A percentile compares a stretch with the other conserved stretches of the same genome.
Conservation (phyloP, 2,888 invertebrate species). For the Brenthis hecate region DNA sequence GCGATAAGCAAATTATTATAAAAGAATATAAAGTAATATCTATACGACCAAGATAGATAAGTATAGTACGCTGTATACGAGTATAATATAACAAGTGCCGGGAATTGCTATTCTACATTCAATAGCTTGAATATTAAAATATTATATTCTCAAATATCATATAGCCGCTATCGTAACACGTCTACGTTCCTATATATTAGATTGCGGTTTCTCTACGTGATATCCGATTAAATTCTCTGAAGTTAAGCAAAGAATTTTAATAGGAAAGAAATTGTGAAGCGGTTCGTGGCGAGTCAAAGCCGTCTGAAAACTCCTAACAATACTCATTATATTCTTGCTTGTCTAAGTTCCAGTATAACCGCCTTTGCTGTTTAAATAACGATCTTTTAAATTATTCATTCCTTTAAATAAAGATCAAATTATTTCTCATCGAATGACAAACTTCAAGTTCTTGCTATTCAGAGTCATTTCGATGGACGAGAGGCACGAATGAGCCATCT, state of each 20-base stretch:
- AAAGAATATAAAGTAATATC: no score
- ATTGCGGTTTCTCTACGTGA: conserved; percentile 37
- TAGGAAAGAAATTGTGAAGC: conserved; percentile 67
- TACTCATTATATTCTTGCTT: conserved; percentile 51
- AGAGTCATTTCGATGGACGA: conserved; percentile 33
- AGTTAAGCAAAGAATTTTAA: conserved; percentile 72
- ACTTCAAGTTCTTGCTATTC: conserved; percentile 35
- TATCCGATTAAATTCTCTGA: conserved; percentile 54
- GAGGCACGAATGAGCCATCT: conserved; percentile 30
- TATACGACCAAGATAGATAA: no score
- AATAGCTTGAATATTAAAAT: no score
- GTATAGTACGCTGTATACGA: no score
- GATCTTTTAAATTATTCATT: conserved; percentile 39
- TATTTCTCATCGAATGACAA: conserved; percentile 39
- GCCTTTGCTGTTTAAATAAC: conserved; percentile 38
- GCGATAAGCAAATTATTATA: no score
- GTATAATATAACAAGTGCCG: no score
- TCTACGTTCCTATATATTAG: conserved; percentile 24
- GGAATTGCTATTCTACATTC: no score
- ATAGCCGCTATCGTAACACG: not conserved
- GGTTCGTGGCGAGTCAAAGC: conserved; percentile 60
- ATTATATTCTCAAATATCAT: not conserved
- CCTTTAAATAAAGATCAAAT: conserved; percentile 39
- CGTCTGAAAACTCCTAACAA: conserved; percentile 58
- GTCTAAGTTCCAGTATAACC: conserved; percentile 34